A percentile compares a stretch with the other conserved stretches of the same genome.
Evolutionary conservation across 2,113 vertebrate species (phyloP).

Genomic region (Merops nubicus): DNA sequence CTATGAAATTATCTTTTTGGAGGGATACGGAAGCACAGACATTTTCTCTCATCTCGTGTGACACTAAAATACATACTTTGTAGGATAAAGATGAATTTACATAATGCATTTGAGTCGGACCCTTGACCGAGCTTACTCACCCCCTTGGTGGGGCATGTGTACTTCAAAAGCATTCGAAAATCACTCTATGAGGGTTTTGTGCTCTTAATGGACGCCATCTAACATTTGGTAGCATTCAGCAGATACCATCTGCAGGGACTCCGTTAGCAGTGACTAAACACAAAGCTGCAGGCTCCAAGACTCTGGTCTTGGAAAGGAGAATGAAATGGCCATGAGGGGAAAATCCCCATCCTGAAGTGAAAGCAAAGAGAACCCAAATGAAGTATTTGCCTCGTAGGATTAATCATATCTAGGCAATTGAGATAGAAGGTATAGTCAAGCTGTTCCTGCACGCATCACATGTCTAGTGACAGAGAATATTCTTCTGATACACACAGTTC

Average conservation of each 20-base stretch:
- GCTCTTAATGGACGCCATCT: conserved; percentile 4
- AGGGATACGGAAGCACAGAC: background rate
- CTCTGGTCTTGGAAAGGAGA: conserved; percentile 2
- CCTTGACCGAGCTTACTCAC: background rate
- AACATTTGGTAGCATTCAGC: conserved; percentile 27
- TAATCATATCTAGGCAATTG: background rate
- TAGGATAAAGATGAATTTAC: background rate
- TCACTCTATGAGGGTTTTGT: conserved; percentile 28
- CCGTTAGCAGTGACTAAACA: conserved; percentile 16
- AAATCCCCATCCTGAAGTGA: conserved; percentile 33
- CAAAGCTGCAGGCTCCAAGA: conserved; percentile 40
- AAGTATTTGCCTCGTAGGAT: conserved; percentile 9
- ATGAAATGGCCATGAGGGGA: background rate
- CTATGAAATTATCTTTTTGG: background rate
- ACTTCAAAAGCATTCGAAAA: conserved; percentile 21
- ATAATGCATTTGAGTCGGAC: background rate
- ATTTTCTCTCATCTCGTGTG: background rate
- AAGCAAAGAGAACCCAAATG: conserved; percentile 19
- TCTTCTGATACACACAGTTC: background rate
- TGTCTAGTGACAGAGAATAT: background rate
- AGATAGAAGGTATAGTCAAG: background rate
- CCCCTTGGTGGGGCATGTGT: background rate
- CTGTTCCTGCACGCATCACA: background rate
- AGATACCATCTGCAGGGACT: conserved; percentile 61
- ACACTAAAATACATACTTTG: background rate